Conservation (phyloP, 2,797 vertebrate species). For the Lacerta bilineata region DNA sequence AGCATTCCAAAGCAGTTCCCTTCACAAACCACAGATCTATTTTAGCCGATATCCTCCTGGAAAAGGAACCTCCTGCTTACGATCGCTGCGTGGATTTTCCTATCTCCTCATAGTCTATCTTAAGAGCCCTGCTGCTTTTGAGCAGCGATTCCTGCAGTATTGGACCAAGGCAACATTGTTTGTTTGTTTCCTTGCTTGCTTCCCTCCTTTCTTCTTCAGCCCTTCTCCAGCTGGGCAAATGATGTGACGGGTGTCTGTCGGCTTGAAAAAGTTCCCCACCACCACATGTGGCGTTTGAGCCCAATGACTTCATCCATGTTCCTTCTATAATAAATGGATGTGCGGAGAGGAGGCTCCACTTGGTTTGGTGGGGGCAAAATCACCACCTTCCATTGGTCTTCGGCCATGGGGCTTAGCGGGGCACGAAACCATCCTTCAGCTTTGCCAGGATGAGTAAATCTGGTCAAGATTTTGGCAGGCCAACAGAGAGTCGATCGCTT, state of each 20-base stretch:
- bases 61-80: conserved; percentile 54
- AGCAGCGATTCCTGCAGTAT: background rate
- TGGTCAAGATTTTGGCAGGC: too few relatives aligned
- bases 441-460: too few relatives aligned
- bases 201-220: background rate
- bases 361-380: background rate
- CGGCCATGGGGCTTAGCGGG: background rate
- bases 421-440: too few relatives aligned
- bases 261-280: conserved; percentile 11
- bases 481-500: too few relatives aligned
- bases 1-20: conserved; percentile 54
- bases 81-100: conserved; percentile 9
- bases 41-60: conserved; percentile 59
- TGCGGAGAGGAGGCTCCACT: background rate
- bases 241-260: conserved; percentile 7
- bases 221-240: conserved; percentile 15
- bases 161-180: conserved; percentile 3
- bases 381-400: background rate
- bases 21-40: conserved; percentile 62
- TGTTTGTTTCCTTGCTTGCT: background rate
- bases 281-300: background rate
- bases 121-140: background rate
- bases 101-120: conserved; percentile 46
- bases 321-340: conserved; percentile 11
- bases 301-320: conserved; percentile 28